These are phyloP conservation scores for Hirudo medicinalis DNA, from an alignment of 1,140 invertebrate genomes.

Conservation along the genomic window DNA sequence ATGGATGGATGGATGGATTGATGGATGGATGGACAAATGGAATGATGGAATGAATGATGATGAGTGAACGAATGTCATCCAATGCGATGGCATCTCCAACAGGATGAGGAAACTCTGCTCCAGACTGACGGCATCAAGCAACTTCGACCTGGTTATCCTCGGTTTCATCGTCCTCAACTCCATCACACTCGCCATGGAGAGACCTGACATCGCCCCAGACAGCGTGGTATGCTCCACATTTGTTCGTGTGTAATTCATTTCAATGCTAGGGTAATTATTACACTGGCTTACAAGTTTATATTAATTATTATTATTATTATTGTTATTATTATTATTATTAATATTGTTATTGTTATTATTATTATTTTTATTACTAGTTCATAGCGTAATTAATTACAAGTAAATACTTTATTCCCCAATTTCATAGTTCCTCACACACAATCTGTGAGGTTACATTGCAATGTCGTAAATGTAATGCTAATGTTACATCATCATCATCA, in stretches of 20 bases:
- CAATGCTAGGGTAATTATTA: too few species aligned
- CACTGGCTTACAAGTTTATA: too few species aligned
- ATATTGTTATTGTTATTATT: too few species aligned
- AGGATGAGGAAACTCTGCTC: not conserved
- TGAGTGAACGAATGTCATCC: not conserved
- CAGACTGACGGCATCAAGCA: not conserved
- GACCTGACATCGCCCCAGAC: slow-evolving; percentile 80
- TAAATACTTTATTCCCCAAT: too few species aligned
- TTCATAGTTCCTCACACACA: too few species aligned
- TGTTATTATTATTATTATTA: too few species aligned
- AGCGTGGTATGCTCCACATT: slow-evolving; percentile 46
- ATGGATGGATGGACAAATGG: not conserved
- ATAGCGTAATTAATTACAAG: too few species aligned
- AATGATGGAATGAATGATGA: not conserved
- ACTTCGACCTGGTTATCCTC: slow-evolving; percentile 91
- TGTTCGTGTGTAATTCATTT: not conserved
- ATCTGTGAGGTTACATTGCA: too few species aligned
- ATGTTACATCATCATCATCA: too few species aligned
- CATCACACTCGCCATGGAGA: slow-evolving; percentile 94
- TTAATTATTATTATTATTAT: too few species aligned
- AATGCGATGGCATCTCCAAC: not conserved
- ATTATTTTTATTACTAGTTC: too few species aligned
- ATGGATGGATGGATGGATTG: not conserved
- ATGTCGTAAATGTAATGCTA: too few species aligned
- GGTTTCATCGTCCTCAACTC: slow-evolving; percentile 89